Conservation (phyloP, 2,888 invertebrate genomes). For the Polyommatus iphigenia region DNA sequence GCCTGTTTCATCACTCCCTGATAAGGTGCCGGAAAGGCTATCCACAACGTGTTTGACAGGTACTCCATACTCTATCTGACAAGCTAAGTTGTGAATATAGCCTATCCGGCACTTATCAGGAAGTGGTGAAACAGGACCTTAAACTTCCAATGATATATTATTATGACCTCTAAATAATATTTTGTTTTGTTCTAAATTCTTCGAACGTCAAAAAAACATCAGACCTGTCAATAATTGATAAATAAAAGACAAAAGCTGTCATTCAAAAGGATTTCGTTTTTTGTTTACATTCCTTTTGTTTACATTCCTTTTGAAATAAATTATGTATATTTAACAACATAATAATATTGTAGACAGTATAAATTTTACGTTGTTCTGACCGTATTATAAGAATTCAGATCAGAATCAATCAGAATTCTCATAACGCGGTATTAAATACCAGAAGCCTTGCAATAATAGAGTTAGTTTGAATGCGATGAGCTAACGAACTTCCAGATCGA, state of each 20-base stretch:
- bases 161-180: not conserved
- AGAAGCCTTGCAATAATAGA: not conserved
- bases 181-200: not conserved
- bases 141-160: not conserved
- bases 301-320: not conserved
- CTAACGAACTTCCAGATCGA: not conserved
- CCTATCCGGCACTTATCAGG: too few relatives aligned
- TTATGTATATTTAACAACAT: not conserved
- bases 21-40: too few relatives aligned
- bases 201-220: not conserved
- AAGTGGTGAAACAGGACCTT: too few relatives aligned
- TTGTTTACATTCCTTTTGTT: constrained; percentile 19
- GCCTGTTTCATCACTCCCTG: too few relatives aligned
- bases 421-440: not conserved
- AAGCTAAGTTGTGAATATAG: too few relatives aligned
- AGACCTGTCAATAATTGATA: constrained; percentile 11
- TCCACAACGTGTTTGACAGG: too few relatives aligned
- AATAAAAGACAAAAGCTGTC: constrained; percentile 19
- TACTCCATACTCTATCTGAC: too few relatives aligned
- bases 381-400: not conserved
- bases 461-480: not conserved
- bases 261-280: constrained; percentile 22
- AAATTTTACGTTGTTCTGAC: too few relatives aligned
- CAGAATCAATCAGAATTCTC: not conserved
- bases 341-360: not conserved